Evolutionary conservation across 2,113 vertebrate species (phyloP).

Genomic region (Protobothrops flavoviridis): DNA sequence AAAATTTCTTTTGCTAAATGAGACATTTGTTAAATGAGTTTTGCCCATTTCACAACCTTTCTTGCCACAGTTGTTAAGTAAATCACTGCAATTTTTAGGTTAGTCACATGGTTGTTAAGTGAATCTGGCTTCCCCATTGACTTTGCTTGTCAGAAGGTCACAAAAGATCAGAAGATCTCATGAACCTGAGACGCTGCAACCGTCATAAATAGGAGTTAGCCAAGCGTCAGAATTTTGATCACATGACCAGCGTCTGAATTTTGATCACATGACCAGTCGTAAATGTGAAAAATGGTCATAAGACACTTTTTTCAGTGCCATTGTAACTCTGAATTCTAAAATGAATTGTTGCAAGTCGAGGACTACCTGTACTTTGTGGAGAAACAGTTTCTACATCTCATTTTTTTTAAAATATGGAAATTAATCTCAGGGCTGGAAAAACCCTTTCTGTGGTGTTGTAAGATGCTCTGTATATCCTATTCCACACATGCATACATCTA

Average conservation of each 20-base stretch:
- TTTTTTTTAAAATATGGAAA: neutral
- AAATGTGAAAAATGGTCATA: neutral
- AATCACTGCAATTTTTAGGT: too few species aligned
- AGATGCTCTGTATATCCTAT: neutral
- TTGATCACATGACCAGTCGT: too few species aligned
- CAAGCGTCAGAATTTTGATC: neutral
- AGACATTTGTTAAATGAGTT: too few species aligned
- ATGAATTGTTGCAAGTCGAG: neutral
- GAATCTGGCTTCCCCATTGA: too few species aligned
- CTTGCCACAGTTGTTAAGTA: too few species aligned
- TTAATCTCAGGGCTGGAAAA: neutral
- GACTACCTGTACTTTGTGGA: neutral
- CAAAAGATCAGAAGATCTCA: too few species aligned
- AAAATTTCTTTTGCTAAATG: too few species aligned
- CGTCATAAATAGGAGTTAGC: neutral
- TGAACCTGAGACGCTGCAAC: neutral
- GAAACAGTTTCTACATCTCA: neutral
- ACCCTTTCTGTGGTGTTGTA: neutral
- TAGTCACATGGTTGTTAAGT: too few species aligned
- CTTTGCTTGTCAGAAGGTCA: too few species aligned
- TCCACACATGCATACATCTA: neutral
- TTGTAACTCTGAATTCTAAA: neutral
- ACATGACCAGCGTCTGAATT: neutral
- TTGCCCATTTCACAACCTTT: too few species aligned
- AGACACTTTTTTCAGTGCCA: neutral